These are phyloP conservation scores for Eueides isabella DNA, from an alignment of 1,140 invertebrate genomes.

Conservation along the genomic window DNA sequence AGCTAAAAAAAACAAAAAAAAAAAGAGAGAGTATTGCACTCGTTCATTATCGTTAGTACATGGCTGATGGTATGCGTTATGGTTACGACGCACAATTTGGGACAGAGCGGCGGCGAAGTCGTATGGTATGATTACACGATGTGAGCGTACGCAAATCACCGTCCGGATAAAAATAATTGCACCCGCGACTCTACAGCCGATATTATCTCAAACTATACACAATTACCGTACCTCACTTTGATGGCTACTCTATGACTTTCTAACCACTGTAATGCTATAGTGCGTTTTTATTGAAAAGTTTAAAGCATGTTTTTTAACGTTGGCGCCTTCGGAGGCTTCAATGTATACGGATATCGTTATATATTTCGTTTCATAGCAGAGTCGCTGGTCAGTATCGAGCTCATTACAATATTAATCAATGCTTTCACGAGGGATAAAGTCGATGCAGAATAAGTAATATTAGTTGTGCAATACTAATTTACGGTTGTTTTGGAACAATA, in stretches of 20 bases:
- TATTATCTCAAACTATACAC: slow-evolving; percentile 77
- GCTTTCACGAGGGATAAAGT: slow-evolving; percentile 63
- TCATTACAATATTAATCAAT: slow-evolving; percentile 80
- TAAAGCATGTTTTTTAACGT: not conserved
- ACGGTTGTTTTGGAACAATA: slow-evolving; percentile 49
- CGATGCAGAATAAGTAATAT: slow-evolving; percentile 62
- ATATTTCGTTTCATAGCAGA: not conserved
- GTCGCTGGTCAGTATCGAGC: slow-evolving; percentile 48
- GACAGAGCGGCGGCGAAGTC: slow-evolving; percentile 36
- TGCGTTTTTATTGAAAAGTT: not conserved
- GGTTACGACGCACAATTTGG: slow-evolving; percentile 45
- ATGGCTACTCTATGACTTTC: slow-evolving; percentile 28
- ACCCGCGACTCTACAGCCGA: slow-evolving; percentile 54
- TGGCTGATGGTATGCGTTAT: not conserved
- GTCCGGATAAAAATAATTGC: slow-evolving; percentile 70
- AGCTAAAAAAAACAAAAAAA: no score
- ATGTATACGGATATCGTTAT: not conserved
- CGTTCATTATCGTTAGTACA: no score
- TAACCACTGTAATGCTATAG: not conserved
- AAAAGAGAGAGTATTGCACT: not conserved
- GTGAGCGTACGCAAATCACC: slow-evolving; percentile 69
- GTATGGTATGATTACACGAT: slow-evolving; percentile 58
- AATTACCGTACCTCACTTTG: slow-evolving; percentile 59
- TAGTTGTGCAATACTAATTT: slow-evolving; percentile 63
- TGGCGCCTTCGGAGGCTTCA: not conserved